These are phyloP conservation scores for Ramazzottius varieornatus DNA, from an alignment of 2,888 invertebrate genomes.

Conservation along the genomic window DNA sequence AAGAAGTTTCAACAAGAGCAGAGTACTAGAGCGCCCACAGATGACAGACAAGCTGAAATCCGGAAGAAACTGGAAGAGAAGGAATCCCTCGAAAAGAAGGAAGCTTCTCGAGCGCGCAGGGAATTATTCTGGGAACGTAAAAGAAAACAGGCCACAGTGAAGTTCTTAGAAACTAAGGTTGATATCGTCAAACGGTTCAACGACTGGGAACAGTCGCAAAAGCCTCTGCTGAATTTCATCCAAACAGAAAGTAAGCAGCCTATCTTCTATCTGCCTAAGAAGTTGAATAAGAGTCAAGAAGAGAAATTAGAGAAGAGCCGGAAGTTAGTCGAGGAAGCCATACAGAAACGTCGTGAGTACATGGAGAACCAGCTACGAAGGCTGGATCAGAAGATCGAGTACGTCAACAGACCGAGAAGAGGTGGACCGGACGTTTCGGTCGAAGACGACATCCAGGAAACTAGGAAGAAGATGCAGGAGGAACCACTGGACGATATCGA, in stretches of 20 bases:
- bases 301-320: not conserved
- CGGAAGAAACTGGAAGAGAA: not conserved
- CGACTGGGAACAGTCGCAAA: not conserved
- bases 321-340: not conserved
- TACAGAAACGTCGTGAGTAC: not conserved
- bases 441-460: not conserved
- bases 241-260: not conserved
- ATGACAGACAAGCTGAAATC: not conserved
- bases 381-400: not conserved
- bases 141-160: not conserved
- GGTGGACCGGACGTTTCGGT: not conserved
- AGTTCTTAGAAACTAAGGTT: not conserved
- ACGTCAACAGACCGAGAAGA: not conserved
- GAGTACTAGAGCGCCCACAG: not conserved
- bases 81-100: not conserved
- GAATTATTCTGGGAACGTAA: slow-evolving; percentile 1
- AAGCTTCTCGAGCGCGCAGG: not conserved
- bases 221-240: not conserved
- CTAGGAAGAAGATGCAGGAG: not conserved
- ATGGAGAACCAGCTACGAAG: not conserved
- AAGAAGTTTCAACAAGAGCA: not conserved
- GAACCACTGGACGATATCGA: not conserved
- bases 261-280: not conserved
- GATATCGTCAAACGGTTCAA: not conserved
- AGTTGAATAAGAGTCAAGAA: not conserved